Percentiles rank a stretch among this genome's conserved stretches.
Conservation (phyloP, 2,113 vertebrate genomes). For the Conger conger region DNA sequence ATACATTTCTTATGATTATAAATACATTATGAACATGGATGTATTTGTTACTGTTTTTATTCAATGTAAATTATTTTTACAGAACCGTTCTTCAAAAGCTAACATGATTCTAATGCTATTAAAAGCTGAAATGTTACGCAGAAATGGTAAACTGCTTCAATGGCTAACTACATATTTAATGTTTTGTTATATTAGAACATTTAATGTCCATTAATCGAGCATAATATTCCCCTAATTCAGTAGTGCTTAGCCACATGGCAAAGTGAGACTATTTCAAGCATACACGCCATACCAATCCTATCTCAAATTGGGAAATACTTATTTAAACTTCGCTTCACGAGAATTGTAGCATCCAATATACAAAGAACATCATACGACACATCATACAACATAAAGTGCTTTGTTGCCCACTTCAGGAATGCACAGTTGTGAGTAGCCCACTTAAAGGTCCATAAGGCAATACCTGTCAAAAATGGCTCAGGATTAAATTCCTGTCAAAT, state of each 20-base stretch:
- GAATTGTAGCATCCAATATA: neutral
- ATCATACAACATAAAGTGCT: neutral
- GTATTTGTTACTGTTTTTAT: neutral
- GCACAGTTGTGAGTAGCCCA: slow-evolving; percentile 19
- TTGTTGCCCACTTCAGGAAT: neutral
- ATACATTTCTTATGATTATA: neutral
- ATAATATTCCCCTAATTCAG: neutral
- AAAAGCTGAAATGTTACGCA: neutral
- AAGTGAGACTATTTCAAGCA: neutral
- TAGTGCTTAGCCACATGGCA: neutral
- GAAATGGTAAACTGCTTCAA: neutral
- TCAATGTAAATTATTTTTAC: neutral
- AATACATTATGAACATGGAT: neutral
- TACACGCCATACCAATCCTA: neutral
- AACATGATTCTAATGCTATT: neutral
- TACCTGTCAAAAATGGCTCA: neutral
- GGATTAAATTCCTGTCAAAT: neutral
- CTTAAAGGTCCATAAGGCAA: slow-evolving; percentile 1
- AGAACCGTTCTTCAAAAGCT: neutral
- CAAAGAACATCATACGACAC: neutral
- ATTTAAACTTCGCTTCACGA: neutral
- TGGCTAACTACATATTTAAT: neutral
- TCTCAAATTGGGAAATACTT: neutral
- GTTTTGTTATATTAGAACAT: neutral
- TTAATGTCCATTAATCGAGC: slow-evolving; percentile 11